Percentiles rank a stretch among this genome's conserved stretches.
phyloP scores from a whole-genome alignment of 2,797 vertebrate genomes.

The Argentina silus region DNA sequence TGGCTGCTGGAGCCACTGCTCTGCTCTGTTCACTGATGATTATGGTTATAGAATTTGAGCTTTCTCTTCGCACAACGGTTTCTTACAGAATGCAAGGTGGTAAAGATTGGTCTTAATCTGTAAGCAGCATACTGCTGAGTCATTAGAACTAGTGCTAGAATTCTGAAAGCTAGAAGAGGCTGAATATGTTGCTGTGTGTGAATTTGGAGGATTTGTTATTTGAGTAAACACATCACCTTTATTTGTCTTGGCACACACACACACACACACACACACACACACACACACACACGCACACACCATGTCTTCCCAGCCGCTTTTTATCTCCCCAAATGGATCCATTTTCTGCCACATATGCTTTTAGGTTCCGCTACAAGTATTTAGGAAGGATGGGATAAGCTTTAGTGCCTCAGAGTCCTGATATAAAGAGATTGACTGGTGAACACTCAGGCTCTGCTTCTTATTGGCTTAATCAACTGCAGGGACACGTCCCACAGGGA shows the following conservation, averaged over 20 bases:
- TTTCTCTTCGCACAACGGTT: slow-evolving; percentile 25
- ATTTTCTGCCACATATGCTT: too few relatives aligned
- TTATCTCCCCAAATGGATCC: too few relatives aligned
- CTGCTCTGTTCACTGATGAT: slow-evolving; percentile 17
- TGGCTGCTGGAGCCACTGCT: neutral
- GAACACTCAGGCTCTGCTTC: neutral
- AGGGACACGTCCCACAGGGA: too few relatives aligned
- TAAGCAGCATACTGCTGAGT: slow-evolving; percentile 33
- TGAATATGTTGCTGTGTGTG: neutral
- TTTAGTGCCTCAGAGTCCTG: too few relatives aligned
- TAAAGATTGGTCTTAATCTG: slow-evolving; percentile 38
- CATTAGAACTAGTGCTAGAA: neutral
- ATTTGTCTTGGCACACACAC: neutral
- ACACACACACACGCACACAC: neutral
- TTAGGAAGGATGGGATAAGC: too few relatives aligned
- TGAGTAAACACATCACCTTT: too few relatives aligned
- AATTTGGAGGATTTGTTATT: too few relatives aligned
- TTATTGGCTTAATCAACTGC: neutral
- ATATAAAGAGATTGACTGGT: too few relatives aligned
- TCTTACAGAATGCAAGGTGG: slow-evolving; percentile 43
- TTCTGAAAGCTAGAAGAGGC: neutral
- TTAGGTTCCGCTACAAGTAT: too few relatives aligned
- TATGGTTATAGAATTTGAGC: too few relatives aligned
- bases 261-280: neutral
- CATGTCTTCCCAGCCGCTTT: too few relatives aligned